phyloP scores from a whole-genome alignment of 2,113 vertebrate genomes.

The Paramisgurnus dabryanus region DNA sequence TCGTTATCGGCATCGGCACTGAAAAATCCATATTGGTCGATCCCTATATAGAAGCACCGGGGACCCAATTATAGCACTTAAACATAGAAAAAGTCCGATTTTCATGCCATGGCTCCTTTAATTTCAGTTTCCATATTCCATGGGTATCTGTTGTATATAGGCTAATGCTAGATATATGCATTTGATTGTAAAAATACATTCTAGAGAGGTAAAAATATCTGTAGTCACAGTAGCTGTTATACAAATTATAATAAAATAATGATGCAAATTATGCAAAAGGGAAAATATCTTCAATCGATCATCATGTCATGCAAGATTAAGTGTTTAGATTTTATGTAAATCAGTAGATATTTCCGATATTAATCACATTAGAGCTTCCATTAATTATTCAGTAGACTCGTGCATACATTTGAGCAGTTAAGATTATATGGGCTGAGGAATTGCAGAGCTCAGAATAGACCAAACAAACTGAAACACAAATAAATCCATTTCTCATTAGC shows the following conservation, averaged over 20 bases:
- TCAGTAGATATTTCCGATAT: conserved; percentile 14
- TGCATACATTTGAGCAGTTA: conserved; percentile 9
- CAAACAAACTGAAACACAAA: neutral
- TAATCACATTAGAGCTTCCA: neutral
- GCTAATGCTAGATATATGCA: no score
- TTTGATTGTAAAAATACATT: no score
- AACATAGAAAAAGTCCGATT: no score
- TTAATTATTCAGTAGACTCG: conserved; percentile 11
- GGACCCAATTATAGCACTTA: no score
- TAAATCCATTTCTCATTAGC: neutral
- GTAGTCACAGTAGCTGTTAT: neutral
- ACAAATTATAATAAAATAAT: neutral
- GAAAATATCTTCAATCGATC: conserved; percentile 1
- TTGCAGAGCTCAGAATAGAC: neutral
- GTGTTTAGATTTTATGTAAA: conserved; percentile 27
- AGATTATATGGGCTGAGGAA: neutral
- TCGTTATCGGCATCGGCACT: no score
- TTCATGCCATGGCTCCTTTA: no score
- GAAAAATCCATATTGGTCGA: no score
- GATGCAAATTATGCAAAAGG: neutral
- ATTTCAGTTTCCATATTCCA: no score
- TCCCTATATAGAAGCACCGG: no score
- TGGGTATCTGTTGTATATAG: no score
- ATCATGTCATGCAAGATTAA: conserved; percentile 20
- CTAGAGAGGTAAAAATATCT: no score